Percentiles rank a stretch among this genome's conserved stretches.
Conservation (phyloP, 2,888 invertebrate genomes). For the Hemaris fuciformis region DNA sequence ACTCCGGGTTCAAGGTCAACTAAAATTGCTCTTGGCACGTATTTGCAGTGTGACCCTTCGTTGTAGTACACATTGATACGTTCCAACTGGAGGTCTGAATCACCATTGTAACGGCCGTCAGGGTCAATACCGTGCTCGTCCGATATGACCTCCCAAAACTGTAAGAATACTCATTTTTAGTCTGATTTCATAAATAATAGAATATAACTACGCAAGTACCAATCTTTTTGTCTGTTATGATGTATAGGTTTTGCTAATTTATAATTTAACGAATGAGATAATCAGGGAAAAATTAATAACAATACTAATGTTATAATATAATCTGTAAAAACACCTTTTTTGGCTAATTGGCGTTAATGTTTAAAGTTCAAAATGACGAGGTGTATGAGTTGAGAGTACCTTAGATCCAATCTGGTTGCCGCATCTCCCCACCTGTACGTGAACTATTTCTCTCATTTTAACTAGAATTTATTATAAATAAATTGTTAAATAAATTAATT, state of each 20-base stretch:
- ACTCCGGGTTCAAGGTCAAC: slow-evolving; percentile 67
- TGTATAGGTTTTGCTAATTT: no score
- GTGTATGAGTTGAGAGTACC: slow-evolving; percentile 80
- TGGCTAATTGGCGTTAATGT: no score
- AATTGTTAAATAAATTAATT: slow-evolving; percentile 35
- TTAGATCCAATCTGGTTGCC: slow-evolving; percentile 88
- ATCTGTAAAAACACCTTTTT: no score
- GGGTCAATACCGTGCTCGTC: slow-evolving; percentile 89
- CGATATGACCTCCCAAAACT: slow-evolving; percentile 92
- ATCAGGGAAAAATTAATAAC: background rate
- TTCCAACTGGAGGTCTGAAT: slow-evolving; percentile 86
- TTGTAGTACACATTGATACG: slow-evolving; percentile 89
- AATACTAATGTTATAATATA: no score
- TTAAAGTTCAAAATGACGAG: no score
- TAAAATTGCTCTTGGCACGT: slow-evolving; percentile 62
- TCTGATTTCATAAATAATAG: background rate
- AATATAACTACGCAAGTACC: no score
- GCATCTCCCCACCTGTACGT: slow-evolving; percentile 84
- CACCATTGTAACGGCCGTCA: slow-evolving; percentile 79
- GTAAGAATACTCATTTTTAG: slow-evolving; percentile 31
- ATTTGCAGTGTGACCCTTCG: slow-evolving; percentile 76
- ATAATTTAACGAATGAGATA: background rate
- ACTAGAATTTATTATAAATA: slow-evolving; percentile 48
- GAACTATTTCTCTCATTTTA: slow-evolving; percentile 90
- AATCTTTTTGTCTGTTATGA: no score